phyloP scores from a whole-genome alignment of 2,113 vertebrate species.

The Cyanocitta stelleri region DNA sequence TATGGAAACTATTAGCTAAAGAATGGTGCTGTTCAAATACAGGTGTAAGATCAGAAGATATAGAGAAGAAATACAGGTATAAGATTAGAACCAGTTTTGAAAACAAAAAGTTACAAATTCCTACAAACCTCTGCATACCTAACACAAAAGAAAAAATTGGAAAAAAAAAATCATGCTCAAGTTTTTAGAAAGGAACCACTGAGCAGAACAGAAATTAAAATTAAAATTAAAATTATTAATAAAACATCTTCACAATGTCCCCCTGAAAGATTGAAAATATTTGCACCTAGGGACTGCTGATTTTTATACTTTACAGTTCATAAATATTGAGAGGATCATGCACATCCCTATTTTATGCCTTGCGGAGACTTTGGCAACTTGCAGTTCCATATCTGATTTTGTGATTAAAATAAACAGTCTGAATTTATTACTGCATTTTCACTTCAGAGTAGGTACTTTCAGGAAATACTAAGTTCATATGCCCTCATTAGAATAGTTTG shows the following conservation, averaged over 20 bases:
- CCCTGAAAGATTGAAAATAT: not conserved
- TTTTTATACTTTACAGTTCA: slow-evolving; percentile 4
- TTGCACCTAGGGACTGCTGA: not conserved
- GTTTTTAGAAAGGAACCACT: not conserved
- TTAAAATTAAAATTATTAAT: slow-evolving; percentile 19
- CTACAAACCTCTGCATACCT: not conserved
- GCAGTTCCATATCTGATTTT: not conserved
- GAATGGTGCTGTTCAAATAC: not conserved
- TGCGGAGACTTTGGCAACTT: not conserved
- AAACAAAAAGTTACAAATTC: not conserved
- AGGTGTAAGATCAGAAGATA: not conserved
- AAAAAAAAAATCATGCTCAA: not conserved
- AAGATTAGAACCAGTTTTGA: not conserved
- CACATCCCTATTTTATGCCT: not conserved
- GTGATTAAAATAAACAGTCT: slow-evolving; percentile 18
- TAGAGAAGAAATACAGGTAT: not conserved
- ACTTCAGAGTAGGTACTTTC: not conserved
- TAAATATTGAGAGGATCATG: slow-evolving; percentile 24
- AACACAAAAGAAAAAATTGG: not conserved
- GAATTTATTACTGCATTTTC: not conserved
- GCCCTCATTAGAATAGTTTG: slow-evolving; percentile 14
- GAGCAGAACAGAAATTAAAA: not conserved
- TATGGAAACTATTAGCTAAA: not conserved
- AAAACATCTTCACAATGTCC: not conserved
- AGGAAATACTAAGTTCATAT: slow-evolving; percentile 19